Conservation (phyloP, 2,113 vertebrate genomes). For the Actenoides lindsayi region DNA sequence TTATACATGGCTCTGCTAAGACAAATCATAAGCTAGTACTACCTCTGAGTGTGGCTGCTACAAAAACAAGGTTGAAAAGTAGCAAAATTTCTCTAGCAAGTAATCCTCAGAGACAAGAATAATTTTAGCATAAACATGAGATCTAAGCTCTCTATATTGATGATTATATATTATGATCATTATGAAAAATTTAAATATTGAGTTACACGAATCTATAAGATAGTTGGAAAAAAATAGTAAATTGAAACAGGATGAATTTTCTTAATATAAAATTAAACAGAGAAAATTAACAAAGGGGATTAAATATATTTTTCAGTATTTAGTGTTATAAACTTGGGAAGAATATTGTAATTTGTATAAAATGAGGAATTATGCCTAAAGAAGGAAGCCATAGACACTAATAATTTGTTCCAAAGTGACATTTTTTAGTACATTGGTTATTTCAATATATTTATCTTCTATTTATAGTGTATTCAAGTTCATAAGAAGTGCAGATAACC, state of each 20-base stretch:
- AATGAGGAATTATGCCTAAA: not conserved
- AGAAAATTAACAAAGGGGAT: not conserved
- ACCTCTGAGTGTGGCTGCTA: not conserved
- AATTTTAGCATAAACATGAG: not conserved
- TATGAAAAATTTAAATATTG: not conserved
- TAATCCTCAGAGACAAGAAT: not conserved
- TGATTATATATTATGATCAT: not conserved
- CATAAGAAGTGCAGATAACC: not conserved
- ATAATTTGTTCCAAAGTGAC: not conserved
- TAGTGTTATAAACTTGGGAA: not conserved
- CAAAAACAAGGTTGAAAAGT: not conserved
- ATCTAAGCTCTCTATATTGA: not conserved
- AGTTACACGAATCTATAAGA: not conserved
- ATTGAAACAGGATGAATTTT: not conserved
- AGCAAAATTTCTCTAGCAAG: not conserved
- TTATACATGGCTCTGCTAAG: not conserved
- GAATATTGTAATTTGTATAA: not conserved
- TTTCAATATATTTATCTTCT: not conserved
- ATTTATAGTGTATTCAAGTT: not conserved
- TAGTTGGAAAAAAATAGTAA: not conserved
- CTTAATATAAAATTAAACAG: not conserved
- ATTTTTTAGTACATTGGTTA: not conserved
- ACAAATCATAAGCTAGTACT: not conserved
- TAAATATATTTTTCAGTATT: not conserved
- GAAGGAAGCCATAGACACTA: not conserved